phyloP scores from a whole-genome alignment of 2,888 invertebrate species.

The Drosophila atripex region DNA sequence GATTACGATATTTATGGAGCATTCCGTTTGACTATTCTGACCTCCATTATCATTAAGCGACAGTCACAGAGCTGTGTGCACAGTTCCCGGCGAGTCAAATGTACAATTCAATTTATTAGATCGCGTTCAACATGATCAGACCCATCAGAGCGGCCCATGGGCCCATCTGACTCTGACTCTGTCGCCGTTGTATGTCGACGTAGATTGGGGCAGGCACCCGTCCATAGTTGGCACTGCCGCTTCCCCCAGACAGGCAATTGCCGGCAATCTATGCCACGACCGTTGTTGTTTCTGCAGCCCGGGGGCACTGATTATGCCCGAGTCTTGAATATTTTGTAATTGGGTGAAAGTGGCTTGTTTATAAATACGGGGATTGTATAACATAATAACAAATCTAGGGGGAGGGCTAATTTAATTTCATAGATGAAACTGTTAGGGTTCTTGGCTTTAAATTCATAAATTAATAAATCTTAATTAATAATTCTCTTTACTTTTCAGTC shows the following conservation, averaged over 20 bases:
- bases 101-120: slow-evolving; percentile 81
- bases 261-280: slow-evolving; percentile 54
- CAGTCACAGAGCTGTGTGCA: slow-evolving; percentile 13
- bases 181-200: slow-evolving; percentile 8
- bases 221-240: neutral
- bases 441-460: neutral
- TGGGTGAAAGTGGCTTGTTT: slow-evolving; percentile 60
- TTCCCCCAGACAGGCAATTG: slow-evolving; percentile 52
- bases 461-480: neutral
- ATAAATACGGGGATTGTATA: slow-evolving; percentile 39
- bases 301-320: slow-evolving; percentile 7
- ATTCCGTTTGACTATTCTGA: slow-evolving; percentile 82
- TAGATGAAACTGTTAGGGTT: neutral
- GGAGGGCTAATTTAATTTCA: too few species aligned
- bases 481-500: slow-evolving; percentile 57
- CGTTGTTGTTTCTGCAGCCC: slow-evolving; percentile 46
- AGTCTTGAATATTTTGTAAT: slow-evolving; percentile 42
- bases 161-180: slow-evolving; percentile 39
- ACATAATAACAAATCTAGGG: slow-evolving; percentile 15
- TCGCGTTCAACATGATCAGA: slow-evolving; percentile 69
- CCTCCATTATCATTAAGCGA: slow-evolving; percentile 81
- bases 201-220: slow-evolving; percentile 57
- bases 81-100: slow-evolving; percentile 63
- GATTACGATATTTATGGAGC: slow-evolving; percentile 81
- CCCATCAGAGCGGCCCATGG: slow-evolving; percentile 32